phyloP scores from a whole-genome alignment of 2,113 vertebrate genomes.

The Balaenoptera acutorostrata region DNA sequence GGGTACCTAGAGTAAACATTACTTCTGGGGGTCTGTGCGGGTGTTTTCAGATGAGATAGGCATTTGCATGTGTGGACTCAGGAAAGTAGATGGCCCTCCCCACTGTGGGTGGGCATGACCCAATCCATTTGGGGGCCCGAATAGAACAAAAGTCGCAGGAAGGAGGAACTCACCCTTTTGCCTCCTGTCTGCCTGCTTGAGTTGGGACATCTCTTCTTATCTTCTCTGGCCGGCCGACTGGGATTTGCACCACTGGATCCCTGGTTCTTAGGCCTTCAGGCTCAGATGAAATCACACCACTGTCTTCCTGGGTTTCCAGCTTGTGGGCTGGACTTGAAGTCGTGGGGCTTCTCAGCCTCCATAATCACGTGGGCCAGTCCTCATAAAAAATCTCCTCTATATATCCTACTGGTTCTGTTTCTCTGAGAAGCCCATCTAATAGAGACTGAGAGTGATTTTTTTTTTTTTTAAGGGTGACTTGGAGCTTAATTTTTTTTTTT shows the following conservation, averaged over 20 bases:
- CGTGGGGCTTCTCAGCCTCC: background rate
- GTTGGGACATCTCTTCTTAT: background rate
- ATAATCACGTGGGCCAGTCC: background rate
- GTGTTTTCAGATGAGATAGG: background rate
- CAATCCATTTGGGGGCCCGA: fast-evolving
- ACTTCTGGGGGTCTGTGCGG: background rate
- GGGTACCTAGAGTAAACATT: too few relatives aligned
- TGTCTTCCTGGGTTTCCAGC: background rate
- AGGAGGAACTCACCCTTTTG: too few relatives aligned
- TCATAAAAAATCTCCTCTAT: background rate
- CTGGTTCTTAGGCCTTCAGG: background rate
- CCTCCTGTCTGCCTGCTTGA: too few relatives aligned
- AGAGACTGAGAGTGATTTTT: background rate
- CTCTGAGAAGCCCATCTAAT: background rate
- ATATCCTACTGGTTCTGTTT: background rate
- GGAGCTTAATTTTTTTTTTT: too few relatives aligned
- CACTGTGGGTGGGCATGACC: background rate
- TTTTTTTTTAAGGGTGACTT: background rate
- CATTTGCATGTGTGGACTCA: background rate
- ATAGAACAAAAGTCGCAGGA: background rate
- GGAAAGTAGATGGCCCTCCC: fast-evolving
- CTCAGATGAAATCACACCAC: background rate
- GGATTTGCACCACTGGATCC: background rate
- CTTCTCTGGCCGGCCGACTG: background rate
- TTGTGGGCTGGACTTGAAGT: background rate